Conservation (phyloP, 1,140 invertebrate genomes). For the Drosophila athabasca region DNA sequence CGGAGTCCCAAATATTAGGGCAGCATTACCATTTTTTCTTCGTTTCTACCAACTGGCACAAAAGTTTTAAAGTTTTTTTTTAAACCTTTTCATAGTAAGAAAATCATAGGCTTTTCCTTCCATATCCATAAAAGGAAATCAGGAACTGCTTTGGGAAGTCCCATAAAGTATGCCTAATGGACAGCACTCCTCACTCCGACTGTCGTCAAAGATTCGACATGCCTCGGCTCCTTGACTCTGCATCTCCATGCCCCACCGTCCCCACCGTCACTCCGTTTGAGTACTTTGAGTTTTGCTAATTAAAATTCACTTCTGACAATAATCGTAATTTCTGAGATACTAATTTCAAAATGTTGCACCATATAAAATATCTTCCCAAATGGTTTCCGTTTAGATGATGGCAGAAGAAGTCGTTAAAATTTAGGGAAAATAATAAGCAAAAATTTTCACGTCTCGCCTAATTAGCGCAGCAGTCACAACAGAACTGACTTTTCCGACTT, state of each 20-base stretch:
- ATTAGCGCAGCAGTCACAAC: conserved; percentile 59
- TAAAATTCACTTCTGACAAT: conserved; percentile 75
- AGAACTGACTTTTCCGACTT: conserved; percentile 22
- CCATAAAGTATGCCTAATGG: neutral
- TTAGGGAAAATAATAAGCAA: conserved; percentile 79
- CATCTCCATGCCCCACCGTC: no score
- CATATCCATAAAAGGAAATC: neutral
- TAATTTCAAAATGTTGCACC: conserved; percentile 81
- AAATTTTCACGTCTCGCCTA: conserved; percentile 81
- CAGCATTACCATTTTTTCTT: neutral
- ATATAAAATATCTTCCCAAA: conserved; percentile 64
- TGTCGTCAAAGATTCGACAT: conserved; percentile 30
- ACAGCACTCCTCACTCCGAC: neutral
- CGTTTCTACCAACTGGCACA: no score
- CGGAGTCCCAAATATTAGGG: conserved; percentile 15
- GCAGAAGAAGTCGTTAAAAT: conserved; percentile 69
- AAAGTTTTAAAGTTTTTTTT: no score
- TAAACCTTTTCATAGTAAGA: no score
- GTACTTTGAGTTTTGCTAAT: conserved; percentile 41
- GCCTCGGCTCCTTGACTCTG: conserved; percentile 7
- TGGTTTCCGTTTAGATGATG: conserved; percentile 11
- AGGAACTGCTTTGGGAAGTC: no score
- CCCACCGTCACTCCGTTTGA: conserved; percentile 8
- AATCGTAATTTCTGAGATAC: conserved; percentile 74
- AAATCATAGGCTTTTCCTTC: no score